Evolutionary conservation across 1,140 invertebrate genomes (phyloP).

Genomic region (Hylyphantes graminicola): DNA sequence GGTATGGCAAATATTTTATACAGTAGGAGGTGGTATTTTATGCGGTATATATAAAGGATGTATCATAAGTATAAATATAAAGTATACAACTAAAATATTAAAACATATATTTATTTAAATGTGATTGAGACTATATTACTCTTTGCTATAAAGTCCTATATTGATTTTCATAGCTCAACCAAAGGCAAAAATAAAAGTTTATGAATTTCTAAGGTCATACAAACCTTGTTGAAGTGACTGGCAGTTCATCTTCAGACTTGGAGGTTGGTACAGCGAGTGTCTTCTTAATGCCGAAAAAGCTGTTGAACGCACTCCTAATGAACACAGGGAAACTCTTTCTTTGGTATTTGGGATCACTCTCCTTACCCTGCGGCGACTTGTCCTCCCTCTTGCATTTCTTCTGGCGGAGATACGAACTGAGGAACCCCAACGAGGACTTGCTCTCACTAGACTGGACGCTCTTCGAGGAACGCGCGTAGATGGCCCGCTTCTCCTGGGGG

Average conservation of each 20-base stretch:
- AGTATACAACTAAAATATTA: too few relatives aligned
- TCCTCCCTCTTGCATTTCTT: conserved; percentile 49
- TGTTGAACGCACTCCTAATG: conserved; percentile 61
- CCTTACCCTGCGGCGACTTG: conserved; percentile 24
- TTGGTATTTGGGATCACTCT: conserved; percentile 48
- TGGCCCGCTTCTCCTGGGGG: conserved; percentile 26
- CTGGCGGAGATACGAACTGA: conserved; percentile 50
- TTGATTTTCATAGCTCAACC: too few relatives aligned
- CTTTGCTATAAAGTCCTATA: too few relatives aligned
- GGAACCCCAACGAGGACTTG: conserved; percentile 64
- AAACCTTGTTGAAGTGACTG: conserved; percentile 6
- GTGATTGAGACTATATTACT: too few relatives aligned
- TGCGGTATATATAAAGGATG: too few relatives aligned
- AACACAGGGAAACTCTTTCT: conserved; percentile 62
- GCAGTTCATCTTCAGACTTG: conserved; percentile 46
- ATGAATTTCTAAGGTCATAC: neutral
- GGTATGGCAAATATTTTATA: too few relatives aligned
- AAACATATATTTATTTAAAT: too few relatives aligned
- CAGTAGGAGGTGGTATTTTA: too few relatives aligned
- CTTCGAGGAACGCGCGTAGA: conserved; percentile 40
- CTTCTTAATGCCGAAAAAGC: conserved; percentile 60
- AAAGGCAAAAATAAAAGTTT: too few relatives aligned
- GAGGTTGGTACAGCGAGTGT: conserved; percentile 27
- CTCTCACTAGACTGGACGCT: conserved; percentile 47
- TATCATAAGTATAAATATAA: too few relatives aligned